Evolutionary conservation across 2,113 vertebrate species (phyloP).

Genomic region (Philantomba maxwellii): DNA sequence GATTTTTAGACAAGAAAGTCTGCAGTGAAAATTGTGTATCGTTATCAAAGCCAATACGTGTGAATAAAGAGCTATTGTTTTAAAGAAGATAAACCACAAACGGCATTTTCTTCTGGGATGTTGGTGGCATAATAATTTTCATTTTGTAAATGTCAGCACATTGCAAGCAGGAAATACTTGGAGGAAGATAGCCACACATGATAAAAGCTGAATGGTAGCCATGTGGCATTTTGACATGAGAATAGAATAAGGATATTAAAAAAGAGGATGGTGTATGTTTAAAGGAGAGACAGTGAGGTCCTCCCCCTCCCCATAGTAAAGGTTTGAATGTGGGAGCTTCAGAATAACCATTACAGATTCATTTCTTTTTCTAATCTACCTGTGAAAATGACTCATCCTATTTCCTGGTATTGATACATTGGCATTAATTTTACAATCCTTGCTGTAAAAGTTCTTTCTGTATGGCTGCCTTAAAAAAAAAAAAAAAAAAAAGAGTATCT

Average conservation of each 20-base stretch:
- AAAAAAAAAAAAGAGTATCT: neutral
- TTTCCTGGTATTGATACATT: constrained; percentile 29
- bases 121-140: neutral
- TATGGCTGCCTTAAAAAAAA: neutral
- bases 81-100: constrained; percentile 25
- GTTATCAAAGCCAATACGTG: neutral
- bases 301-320: neutral
- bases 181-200: neutral
- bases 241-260: neutral
- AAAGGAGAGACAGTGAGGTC: neutral
- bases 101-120: constrained; percentile 14
- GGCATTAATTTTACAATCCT: constrained; percentile 26
- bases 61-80: constrained; percentile 3
- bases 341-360: constrained; percentile 19
- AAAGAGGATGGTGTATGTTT: neutral
- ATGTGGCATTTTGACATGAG: neutral
- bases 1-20: neutral
- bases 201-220: neutral
- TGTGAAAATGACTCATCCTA: constrained; percentile 49
- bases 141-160: constrained; percentile 35
- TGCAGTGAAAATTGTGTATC: neutral
- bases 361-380: constrained; percentile 20
- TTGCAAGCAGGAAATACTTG: neutral
- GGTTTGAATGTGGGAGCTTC: neutral
- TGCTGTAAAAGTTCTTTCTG: neutral